These are phyloP conservation scores for Lottia gigantea DNA, from an alignment of 2,888 invertebrate genomes.

Conservation along the genomic window DNA sequence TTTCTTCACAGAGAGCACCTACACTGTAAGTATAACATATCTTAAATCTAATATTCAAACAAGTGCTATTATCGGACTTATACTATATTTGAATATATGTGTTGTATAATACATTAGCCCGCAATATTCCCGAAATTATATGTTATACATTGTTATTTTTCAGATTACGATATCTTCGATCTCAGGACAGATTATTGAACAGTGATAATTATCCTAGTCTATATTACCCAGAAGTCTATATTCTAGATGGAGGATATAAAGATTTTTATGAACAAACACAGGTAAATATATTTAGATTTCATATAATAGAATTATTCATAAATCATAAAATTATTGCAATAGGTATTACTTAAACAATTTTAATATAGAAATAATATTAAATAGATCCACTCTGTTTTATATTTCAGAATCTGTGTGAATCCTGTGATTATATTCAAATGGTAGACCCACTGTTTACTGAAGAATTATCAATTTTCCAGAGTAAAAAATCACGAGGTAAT, in stretches of 20 bases:
- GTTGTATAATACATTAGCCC: too few relatives aligned
- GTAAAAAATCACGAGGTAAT: slow-evolving; percentile 12
- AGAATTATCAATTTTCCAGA: slow-evolving; percentile 70
- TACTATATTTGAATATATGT: too few relatives aligned
- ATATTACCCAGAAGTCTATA: slow-evolving; percentile 90
- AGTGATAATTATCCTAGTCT: slow-evolving; percentile 84
- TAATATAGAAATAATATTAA: too few relatives aligned
- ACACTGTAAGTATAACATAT: too few relatives aligned
- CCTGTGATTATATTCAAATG: slow-evolving; percentile 83
- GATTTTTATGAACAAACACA: slow-evolving; percentile 78
- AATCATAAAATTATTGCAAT: too few relatives aligned
- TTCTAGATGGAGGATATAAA: slow-evolving; percentile 90
- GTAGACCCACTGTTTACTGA: slow-evolving; percentile 82
- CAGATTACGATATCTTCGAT: slow-evolving; percentile 84
- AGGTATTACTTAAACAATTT: too few relatives aligned
- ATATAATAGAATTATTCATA: too few relatives aligned
- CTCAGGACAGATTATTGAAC: slow-evolving; percentile 83
- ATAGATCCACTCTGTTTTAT: background rate
- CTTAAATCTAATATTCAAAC: too few relatives aligned
- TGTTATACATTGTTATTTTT: too few relatives aligned
- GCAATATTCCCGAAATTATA: too few relatives aligned
- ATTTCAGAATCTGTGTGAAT: slow-evolving; percentile 75
- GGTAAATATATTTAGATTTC: slow-evolving; percentile 37
- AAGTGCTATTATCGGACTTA: too few relatives aligned
- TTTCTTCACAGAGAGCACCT: too few relatives aligned